Evolutionary conservation across 2,888 invertebrate species (phyloP), one percentile per base, ranked within the genome.

Genomic region (Isotomurus palustris): DNA sequence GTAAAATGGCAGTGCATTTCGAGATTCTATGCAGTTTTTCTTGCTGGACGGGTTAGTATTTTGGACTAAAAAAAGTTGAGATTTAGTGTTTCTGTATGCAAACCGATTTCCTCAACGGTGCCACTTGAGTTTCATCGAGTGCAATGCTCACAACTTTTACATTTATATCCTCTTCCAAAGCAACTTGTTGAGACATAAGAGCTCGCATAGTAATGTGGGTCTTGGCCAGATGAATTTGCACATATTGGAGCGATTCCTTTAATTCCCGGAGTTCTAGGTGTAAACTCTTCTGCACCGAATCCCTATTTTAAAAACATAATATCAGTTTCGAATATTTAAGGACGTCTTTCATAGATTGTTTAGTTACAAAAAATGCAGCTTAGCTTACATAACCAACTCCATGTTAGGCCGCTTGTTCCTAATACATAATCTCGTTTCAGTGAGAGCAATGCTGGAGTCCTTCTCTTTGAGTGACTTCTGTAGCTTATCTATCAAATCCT

Each of bases 131-230:
- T 45, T 63, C 63, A 25, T 63, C 63, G 40, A 63, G 57, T 19
- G 56, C 63, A 54, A 63, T 60, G 14, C 54, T 57, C 36, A 54
- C 53, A 19, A 57, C 41, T 52, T 63, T 63, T 1, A 57, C 44
- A 32, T 63, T 63, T 22, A 63, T 63, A 3, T 40, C 63, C 29
- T 60, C 63, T 40, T 63, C 59, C 5, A 63, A 24, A 28, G 43
- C 25, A 21, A 63, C 29, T 51, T 63, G 63, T 22, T 51, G 53
- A 2, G 57, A 43, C 19, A 54, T 51, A 29, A 63, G 54, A 27
- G 43, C 43, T 21, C 43, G 54, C 22, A 59, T 47, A 2, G 50
- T 35, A 2, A 36, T 19, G 17, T 55, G 47, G 2, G 63, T 45
- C 22, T 57, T 36, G 21, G 43, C 44, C 22, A 58, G 28, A 38